phyloP scores from a whole-genome alignment of 2,888 invertebrate genomes.

The Norana najaformis region DNA sequence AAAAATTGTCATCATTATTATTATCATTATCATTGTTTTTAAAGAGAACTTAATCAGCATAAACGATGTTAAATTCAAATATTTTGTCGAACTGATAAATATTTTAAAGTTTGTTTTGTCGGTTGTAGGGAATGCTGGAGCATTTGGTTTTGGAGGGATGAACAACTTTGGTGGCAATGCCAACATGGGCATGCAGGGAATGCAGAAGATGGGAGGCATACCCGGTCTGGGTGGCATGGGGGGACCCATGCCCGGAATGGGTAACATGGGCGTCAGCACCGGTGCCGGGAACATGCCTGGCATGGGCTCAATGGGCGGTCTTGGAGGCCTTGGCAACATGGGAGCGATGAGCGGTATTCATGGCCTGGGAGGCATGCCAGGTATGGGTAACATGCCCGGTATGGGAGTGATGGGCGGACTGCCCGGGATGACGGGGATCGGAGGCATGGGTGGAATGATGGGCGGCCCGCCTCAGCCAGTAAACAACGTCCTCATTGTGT shows the following conservation, averaged over 20 bases:
- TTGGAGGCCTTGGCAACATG: background rate
- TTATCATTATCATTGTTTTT: no score
- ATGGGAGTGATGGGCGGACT: constrained; percentile 23
- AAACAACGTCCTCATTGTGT: constrained; percentile 34
- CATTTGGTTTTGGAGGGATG: constrained; percentile 16
- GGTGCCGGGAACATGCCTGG: constrained; percentile 10
- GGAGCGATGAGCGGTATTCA: constrained; percentile 24
- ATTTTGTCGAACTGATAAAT: background rate
- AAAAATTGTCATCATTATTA: no score
- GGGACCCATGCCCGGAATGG: background rate
- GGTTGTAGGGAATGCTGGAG: background rate
- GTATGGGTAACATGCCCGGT: constrained; percentile 17
- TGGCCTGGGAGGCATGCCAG: background rate
- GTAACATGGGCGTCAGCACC: background rate
- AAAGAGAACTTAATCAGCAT: no score
- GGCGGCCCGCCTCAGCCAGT: background rate
- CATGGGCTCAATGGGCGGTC: background rate
- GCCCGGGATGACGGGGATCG: background rate
- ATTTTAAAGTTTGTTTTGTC: background rate
- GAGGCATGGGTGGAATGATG: background rate
- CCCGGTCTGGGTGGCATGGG: constrained; percentile 10
- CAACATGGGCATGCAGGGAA: constrained; percentile 19
- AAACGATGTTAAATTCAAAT: no score
- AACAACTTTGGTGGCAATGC: constrained; percentile 5
- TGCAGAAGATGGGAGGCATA: constrained; percentile 9